Evolutionary conservation across 2,113 vertebrate species (phyloP), one percentile per base, ranked within the genome.

Genomic region (Pelobates fuscus): DNA sequence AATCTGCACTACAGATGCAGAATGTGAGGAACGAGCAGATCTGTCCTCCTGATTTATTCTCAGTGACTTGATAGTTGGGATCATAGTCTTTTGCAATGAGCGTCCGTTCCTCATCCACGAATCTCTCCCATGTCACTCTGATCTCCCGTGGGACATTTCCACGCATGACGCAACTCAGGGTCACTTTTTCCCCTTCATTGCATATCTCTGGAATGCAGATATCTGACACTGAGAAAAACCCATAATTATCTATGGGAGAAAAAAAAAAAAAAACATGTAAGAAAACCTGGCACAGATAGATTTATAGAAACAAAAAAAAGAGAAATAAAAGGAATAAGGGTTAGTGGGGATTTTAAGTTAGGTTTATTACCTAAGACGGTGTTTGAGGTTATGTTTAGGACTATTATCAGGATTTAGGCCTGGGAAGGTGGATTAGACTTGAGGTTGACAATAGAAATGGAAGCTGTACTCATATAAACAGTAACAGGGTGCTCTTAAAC

Each of bases 121-220:
- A 10, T n/a, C 57, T 75, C 43, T 75, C 72, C 72, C 72, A 75
- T 3, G 25, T 67, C 5, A 59, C 37, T 3, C 54, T 75, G 63
- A 75, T 75, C 2, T 75, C 72, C 23, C 63, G 30, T 14, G 72
- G 72, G 14, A 75, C 43, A 17, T 75, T 67, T 2, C 72, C 72
- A 15, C 21, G 65, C 52, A 75, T 67, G 25, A 14, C 23, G 29
- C 72, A 75, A 52, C 37, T 60, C 2, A 75, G 54, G 15, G 72
- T 75, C 66, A 75, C 26, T 27, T 18, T 67, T 3, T 75, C 72
- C 6, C 63, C 72, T n/a, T 59, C 72, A 2, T 60, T 60, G 25
- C 72, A 75, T 2, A 25, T 54, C 15, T 75, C 72, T 0, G 72
- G 72, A 8, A 67, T n/a, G 63, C 63, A 67, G 2, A 75, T 32